phyloP scores from a whole-genome alignment of 2,113 vertebrate genomes.

The Dicrurus megarhynchus region DNA sequence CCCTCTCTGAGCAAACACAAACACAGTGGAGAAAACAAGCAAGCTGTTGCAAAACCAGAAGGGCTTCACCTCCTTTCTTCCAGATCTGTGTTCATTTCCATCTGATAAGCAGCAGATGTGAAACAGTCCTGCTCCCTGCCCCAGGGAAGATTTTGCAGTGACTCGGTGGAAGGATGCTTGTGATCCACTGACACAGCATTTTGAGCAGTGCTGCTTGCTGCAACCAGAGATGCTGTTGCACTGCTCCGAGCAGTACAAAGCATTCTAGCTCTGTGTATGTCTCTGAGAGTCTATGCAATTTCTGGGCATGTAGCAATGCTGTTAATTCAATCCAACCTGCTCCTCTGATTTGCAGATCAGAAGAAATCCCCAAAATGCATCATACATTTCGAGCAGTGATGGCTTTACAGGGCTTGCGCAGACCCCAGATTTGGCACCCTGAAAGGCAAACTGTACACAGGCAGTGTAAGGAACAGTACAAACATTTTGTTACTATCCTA shows the following conservation, averaged over 20 bases:
- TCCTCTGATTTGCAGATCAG: background rate
- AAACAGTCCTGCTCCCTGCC: constrained; percentile 43
- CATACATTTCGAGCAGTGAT: background rate
- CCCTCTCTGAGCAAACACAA: constrained; percentile 56
- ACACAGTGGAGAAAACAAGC: constrained; percentile 3
- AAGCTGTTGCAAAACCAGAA: constrained; percentile 59
- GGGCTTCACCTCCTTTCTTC: constrained; percentile 48
- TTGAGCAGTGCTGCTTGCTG: background rate
- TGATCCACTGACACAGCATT: constrained; percentile 5
- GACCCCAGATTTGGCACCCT: background rate
- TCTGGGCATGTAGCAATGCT: background rate
- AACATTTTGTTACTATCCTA: background rate
- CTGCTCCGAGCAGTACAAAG: background rate
- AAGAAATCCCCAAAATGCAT: background rate
- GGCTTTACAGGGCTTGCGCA: background rate
- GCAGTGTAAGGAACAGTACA: background rate
- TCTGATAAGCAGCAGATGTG: constrained; percentile 68
- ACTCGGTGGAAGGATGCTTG: background rate
- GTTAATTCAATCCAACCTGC: background rate
- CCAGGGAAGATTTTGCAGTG: constrained; percentile 43
- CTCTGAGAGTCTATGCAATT: background rate
- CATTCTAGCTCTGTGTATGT: background rate
- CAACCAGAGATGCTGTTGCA: background rate
- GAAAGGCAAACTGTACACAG: background rate
- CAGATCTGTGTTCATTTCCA: constrained; percentile 55